A percentile compares a stretch with the other conserved stretches of the same genome.
These are phyloP conservation scores for Nemotelus nigrinus DNA, from an alignment of 2,888 invertebrate species.

Conservation along the genomic window DNA sequence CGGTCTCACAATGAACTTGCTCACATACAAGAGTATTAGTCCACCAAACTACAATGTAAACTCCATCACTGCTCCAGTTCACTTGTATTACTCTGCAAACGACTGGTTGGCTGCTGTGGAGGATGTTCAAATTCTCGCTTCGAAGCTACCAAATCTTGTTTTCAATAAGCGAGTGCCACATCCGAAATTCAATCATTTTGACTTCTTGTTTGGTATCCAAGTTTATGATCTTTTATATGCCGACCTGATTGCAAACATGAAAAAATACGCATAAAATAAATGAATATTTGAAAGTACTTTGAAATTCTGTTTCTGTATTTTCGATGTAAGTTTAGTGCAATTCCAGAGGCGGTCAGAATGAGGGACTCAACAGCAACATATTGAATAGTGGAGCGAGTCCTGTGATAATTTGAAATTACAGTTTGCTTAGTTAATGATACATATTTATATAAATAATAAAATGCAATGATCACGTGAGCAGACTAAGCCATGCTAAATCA, in stretches of 20 bases:
- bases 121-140: constrained; percentile 63
- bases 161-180: constrained; percentile 64
- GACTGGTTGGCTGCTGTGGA: constrained; percentile 69
- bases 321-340: too few relatives aligned
- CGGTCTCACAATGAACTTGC: constrained; percentile 65
- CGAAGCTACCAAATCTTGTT: constrained; percentile 45
- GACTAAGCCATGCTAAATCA: too few relatives aligned
- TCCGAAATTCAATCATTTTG: constrained; percentile 68
- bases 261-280: constrained; percentile 17
- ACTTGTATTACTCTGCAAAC: constrained; percentile 69
- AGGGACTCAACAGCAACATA: too few relatives aligned
- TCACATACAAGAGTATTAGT: constrained; percentile 64
- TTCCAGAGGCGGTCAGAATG: too few relatives aligned
- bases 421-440: too few relatives aligned
- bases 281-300: background rate
- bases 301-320: too few relatives aligned
- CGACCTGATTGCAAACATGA: constrained; percentile 40
- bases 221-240: constrained; percentile 43
- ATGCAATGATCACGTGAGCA: too few relatives aligned
- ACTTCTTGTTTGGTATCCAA: constrained; percentile 65
- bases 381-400: too few relatives aligned
- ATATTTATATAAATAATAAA: too few relatives aligned
- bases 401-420: too few relatives aligned
- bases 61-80: constrained; percentile 68
- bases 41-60: constrained; percentile 69